Percentiles rank a stretch among this genome's conserved stretches.
phyloP scores from a whole-genome alignment of 2,797 vertebrate genomes.

The Petrocephalus schoutedeni region DNA sequence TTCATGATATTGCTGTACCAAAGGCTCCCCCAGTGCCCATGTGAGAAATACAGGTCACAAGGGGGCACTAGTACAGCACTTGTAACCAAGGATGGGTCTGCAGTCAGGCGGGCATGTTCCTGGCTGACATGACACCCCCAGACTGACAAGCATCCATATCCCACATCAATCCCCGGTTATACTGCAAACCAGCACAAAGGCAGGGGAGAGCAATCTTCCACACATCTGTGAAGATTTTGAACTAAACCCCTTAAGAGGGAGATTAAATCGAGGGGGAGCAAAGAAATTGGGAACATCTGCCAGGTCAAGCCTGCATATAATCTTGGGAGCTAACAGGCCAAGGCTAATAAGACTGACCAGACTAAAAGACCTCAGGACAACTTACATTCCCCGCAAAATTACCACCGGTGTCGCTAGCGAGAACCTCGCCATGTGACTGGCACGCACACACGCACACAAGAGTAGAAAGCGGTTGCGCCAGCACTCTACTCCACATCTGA shows the following conservation, averaged over 20 bases:
- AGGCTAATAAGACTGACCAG: neutral
- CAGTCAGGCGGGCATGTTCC: neutral
- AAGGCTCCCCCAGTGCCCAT: neutral
- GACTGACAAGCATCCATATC: neutral
- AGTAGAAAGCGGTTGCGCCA: slow-evolving; percentile 32
- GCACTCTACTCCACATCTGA: slow-evolving; percentile 29
- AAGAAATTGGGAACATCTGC: slow-evolving; percentile 31
- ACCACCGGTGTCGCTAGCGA: slow-evolving; percentile 23
- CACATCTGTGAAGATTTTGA: neutral
- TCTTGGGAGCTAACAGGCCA: slow-evolving; percentile 22
- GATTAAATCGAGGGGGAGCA: neutral
- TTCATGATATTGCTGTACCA: neutral
- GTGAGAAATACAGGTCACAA: neutral
- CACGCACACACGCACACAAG: slow-evolving; percentile 37
- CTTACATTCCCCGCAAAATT: neutral
- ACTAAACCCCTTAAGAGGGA: neutral
- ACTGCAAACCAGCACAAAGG: neutral
- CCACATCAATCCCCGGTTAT: neutral
- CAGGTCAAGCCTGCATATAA: slow-evolving; percentile 19
- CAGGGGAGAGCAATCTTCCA: neutral
- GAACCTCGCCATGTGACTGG: slow-evolving; percentile 33
- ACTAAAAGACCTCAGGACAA: neutral
- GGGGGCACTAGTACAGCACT: neutral
- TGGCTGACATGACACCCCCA: neutral
- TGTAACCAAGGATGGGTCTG: too few species aligned